phyloP scores from a whole-genome alignment of 2,113 vertebrate genomes.

The Gadus macrocephalus region DNA sequence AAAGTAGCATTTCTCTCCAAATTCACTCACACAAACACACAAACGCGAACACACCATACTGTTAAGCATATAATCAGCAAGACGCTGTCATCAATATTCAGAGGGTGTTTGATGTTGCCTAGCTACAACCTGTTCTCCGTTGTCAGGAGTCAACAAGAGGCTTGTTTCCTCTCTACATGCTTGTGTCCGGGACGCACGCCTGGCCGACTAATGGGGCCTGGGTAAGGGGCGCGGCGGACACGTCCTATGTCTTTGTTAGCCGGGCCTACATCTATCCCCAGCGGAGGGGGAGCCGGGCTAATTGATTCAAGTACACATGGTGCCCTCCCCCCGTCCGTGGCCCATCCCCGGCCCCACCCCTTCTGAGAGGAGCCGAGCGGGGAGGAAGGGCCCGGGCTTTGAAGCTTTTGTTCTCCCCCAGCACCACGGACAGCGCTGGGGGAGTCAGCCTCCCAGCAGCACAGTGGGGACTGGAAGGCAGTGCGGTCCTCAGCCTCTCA shows the following conservation, averaged over 20 bases:
- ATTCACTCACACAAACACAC: too few species aligned
- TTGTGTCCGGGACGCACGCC: slow-evolving; percentile 58
- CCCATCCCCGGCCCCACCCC: slow-evolving; percentile 52
- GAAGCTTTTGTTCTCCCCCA: slow-evolving; percentile 61
- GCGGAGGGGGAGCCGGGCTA: slow-evolving; percentile 71
- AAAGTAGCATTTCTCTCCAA: too few species aligned
- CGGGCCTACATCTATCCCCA: slow-evolving; percentile 54
- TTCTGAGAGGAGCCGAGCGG: slow-evolving; percentile 16
- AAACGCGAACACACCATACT: too few species aligned
- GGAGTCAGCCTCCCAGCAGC: slow-evolving; percentile 68
- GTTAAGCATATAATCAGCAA: too few species aligned
- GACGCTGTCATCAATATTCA: slow-evolving; percentile 6
- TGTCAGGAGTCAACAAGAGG: slow-evolving; percentile 5
- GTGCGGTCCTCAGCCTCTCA: not conserved
- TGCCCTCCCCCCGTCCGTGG: slow-evolving; percentile 43
- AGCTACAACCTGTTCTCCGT: not conserved
- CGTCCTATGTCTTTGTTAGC: too few species aligned
- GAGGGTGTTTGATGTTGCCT: too few species aligned
- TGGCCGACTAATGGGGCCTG: slow-evolving; percentile 43
- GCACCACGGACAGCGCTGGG: slow-evolving; percentile 61
- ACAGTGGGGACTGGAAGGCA: slow-evolving; percentile 45
- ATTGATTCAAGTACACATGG: slow-evolving; percentile 87
- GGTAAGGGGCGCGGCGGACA: too few species aligned
- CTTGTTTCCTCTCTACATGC: slow-evolving; percentile 16
- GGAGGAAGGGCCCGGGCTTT: slow-evolving; percentile 53